Conservation (phyloP, 2,113 vertebrate species). For the Eolophus roseicapilla region DNA sequence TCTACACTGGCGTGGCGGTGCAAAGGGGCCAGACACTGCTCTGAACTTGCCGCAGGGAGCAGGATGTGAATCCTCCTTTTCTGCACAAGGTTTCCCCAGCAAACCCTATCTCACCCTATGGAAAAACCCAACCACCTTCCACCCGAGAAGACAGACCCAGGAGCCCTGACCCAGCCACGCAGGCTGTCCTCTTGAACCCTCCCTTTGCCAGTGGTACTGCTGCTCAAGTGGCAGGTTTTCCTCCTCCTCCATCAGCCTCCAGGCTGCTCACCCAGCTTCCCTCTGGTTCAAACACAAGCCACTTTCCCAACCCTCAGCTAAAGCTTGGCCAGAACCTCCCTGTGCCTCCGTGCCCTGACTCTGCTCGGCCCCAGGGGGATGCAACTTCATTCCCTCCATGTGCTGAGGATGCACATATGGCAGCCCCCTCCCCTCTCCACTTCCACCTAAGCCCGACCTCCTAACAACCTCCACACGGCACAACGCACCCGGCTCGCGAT, state of each 20-base stretch:
- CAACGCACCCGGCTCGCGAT: background rate
- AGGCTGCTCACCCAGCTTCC: background rate
- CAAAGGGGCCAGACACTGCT: background rate
- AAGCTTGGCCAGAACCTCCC: background rate
- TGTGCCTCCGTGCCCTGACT: background rate
- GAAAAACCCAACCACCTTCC: rapidly evolving
- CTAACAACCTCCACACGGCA: conserved; percentile 41
- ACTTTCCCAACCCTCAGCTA: background rate
- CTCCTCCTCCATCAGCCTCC: rapidly evolving
- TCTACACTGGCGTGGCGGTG: rapidly evolving
- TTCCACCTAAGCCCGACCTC: conserved; percentile 61
- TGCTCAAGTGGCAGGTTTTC: rapidly evolving
- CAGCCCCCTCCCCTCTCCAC: conserved; percentile 33
- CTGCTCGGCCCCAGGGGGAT: background rate
- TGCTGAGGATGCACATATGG: conserved; percentile 48
- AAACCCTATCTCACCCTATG: background rate
- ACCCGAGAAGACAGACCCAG: rapidly evolving
- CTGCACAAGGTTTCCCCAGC: background rate
- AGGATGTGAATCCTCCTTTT: background rate
- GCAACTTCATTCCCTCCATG: conserved; percentile 17
- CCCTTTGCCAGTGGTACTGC: background rate
- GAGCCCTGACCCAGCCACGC: background rate
- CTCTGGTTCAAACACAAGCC: background rate
- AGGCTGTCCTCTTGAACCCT: background rate
- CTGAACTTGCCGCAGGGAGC: background rate